phyloP scores from a whole-genome alignment of 2,113 vertebrate genomes.

The Delphinapterus leucas region DNA sequence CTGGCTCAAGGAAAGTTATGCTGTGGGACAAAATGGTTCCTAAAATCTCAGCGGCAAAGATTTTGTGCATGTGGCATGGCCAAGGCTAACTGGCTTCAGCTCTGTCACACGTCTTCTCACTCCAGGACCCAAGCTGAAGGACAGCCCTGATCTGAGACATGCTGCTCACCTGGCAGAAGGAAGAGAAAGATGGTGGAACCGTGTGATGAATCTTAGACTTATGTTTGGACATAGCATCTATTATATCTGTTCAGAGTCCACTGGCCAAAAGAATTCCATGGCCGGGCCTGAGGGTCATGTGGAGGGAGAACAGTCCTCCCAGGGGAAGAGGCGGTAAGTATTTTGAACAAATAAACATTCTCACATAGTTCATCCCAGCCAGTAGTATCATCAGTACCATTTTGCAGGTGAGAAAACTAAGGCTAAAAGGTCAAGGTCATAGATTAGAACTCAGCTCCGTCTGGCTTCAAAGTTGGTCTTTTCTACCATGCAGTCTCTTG shows the following conservation, averaged over 20 bases:
- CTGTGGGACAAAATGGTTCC: neutral
- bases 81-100: neutral
- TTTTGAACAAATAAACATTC: neutral
- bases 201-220: neutral
- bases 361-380: neutral
- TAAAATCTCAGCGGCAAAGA: neutral
- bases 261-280: neutral
- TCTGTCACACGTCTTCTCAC: neutral
- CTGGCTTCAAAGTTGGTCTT: neutral
- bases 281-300: neutral
- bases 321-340: neutral
- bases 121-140: neutral
- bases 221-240: neutral
- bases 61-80: neutral
- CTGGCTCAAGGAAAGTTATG: neutral
- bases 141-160: neutral
- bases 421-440: neutral
- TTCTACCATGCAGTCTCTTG: neutral
- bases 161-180: neutral
- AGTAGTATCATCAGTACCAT: neutral
- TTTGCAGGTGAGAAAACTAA: constrained; percentile 10
- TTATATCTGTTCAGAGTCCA: neutral
- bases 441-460: neutral
- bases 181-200: neutral
- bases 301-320: neutral